A percentile compares a stretch with the other conserved stretches of the same genome.
Evolutionary conservation across 2,797 vertebrate genomes (phyloP).

Genomic region (Trichosurus vulpecula): DNA sequence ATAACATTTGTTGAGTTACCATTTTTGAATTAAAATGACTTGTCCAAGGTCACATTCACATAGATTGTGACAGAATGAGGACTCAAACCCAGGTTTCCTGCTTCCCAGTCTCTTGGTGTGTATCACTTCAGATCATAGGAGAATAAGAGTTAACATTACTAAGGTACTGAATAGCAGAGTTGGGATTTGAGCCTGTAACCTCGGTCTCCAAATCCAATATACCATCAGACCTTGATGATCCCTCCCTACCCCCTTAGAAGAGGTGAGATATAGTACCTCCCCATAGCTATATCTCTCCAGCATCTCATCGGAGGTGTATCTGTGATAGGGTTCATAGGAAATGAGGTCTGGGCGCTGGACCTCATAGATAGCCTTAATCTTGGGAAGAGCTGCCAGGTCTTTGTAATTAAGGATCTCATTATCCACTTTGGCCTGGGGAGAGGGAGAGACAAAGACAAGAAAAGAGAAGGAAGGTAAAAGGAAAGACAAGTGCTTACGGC

Average conservation of each 20-base stretch:
- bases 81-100: neutral
- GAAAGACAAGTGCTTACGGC: conserved; percentile 2
- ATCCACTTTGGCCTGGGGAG: conserved; percentile 97
- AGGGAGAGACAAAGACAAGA: conserved; percentile 83
- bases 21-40: neutral
- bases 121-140: neutral
- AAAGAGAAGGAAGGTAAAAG: conserved; percentile 75
- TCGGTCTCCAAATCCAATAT: neutral
- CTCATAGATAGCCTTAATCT: conserved; percentile 99
- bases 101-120: neutral
- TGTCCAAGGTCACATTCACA: neutral
- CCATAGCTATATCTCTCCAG: conserved; percentile 96
- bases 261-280: conserved; percentile 88
- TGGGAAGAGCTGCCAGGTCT: conserved; percentile 99
- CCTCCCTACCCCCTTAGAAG: neutral
- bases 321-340: conserved; percentile 95
- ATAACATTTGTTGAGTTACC: neutral
- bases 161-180: neutral
- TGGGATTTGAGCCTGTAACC: neutral
- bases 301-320: conserved; percentile 95
- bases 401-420: conserved; percentile 99
- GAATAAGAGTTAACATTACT: neutral
- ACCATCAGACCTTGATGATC: neutral
- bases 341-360: conserved; percentile 97
- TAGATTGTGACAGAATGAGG: neutral